Evolutionary conservation across 2,797 vertebrate genomes (phyloP), one percentile per base, ranked within the genome.

Genomic region (Galaxias olidus): DNA sequence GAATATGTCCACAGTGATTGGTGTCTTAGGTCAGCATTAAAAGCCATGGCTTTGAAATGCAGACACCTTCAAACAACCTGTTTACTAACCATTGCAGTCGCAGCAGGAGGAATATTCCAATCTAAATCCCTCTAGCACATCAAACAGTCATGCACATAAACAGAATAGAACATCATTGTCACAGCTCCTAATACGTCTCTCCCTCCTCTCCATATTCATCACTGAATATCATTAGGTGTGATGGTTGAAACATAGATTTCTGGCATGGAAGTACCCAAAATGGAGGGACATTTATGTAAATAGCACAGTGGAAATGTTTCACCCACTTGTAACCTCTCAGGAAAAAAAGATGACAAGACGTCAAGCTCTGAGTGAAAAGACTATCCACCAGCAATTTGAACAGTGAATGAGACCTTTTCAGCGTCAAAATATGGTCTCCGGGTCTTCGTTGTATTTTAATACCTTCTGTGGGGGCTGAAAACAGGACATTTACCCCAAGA

Each of bases 281-380:
- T 63, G 49, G 57, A 59, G 54, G 47, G 46, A 55, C 51, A 59
- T n/a, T 59, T 11, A 47, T 19, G 44, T 30, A 45, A 18, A 52
- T 67, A 20, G 6, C 65, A 53, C 55, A 30, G 14, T n/a, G 11
- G 65, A 67, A 40, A 45, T 14, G 59, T 58, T 19, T 63, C 50
- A 5, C 55, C 50, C 61, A 60, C 19, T 0, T 5, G 0, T 44
- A 63, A 41, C 51, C 66, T 64, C 63, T 76, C 68, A 51, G 59
- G 9, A 66, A 62, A 58, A 62, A 58, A 46, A 4, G 14, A 30
- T 62, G 70, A 74, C 75, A 82, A 76, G 76, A 84, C 82, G 68
- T 70, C 40, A 55, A 71, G 79, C 79, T 76, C 79, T 43, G 68
- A 59, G 73, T 67, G 75, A 61, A 65, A 74, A 75, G 41, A 73